Conservation (phyloP, 92 coral and sea anemone genomes). For the Heteractis magnifica region DNA sequence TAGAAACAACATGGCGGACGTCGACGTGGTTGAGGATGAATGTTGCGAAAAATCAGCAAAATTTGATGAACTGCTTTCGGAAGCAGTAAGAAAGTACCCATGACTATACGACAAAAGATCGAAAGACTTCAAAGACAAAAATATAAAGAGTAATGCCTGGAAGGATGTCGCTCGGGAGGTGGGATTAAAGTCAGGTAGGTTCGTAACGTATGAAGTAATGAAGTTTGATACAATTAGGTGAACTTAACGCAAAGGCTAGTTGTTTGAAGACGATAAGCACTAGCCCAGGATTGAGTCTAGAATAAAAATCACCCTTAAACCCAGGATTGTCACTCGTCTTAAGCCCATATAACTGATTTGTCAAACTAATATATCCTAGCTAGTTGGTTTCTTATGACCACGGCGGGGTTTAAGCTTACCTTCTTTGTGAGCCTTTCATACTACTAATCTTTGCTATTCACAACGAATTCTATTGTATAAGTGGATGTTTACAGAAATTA, state of each 20-base stretch:
- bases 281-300: no score
- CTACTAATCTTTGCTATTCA: neutral
- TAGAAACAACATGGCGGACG: constrained; percentile 3
- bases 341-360: no score
- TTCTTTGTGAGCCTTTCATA: neutral
- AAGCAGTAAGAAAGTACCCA: constrained; percentile 47
- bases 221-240: neutral
- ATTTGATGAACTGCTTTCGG: constrained; percentile 44
- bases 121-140: constrained; percentile 47
- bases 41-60: constrained; percentile 6
- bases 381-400: constrained; percentile 12
- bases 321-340: neutral
- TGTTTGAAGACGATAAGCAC: constrained; percentile 1
- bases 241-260: neutral
- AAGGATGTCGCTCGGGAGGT: constrained; percentile 38
- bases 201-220: neutral
- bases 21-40: neutral
- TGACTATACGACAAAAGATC: constrained; percentile 43
- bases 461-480: no score
- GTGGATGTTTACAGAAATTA: no score
- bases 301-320: neutral
- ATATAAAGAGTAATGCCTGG: constrained; percentile 50
- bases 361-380: neutral
- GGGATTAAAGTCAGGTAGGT: constrained; percentile 44
- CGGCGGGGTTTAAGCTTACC: neutral